These are phyloP conservation scores for Gila robusta DNA, from an alignment of 2,797 vertebrate species.

Conservation along the genomic window DNA sequence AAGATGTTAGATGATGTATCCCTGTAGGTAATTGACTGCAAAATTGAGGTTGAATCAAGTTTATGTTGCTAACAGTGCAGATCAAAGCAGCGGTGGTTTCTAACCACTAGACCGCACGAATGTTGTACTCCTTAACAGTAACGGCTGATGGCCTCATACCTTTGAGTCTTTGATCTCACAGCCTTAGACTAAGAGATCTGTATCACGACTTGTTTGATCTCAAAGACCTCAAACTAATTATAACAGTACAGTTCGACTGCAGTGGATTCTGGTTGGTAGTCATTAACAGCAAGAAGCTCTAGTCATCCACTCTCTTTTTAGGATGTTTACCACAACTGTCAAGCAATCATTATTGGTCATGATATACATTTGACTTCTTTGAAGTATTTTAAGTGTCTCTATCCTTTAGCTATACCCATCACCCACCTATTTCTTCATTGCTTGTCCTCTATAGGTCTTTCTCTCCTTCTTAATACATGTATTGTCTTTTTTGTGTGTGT, in stretches of 20 bases:
- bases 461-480: not conserved
- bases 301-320: conserved; percentile 7
- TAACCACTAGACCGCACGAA: conserved; percentile 1
- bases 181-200: conserved; percentile 3
- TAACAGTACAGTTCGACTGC: not conserved
- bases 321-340: conserved; percentile 10
- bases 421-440: not conserved
- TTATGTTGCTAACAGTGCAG: not conserved
- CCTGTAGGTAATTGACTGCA: not conserved
- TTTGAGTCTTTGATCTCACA: conserved; percentile 25
- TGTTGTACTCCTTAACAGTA: not conserved
- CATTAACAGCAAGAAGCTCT: conserved; percentile 1
- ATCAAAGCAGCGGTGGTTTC: not conserved
- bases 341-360: not conserved
- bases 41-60: conserved; percentile 7
- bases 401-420: conserved; percentile 10
- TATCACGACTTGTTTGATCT: conserved; percentile 38
- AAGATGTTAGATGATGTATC: not conserved
- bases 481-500: conserved; percentile 14
- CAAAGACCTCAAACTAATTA: conserved; percentile 21
- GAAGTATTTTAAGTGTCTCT: not conserved
- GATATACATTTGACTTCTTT: conserved; percentile 8
- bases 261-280: conserved; percentile 16
- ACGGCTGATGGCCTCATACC: conserved; percentile 15
- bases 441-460: not conserved